These are phyloP conservation scores for Drosophila eugracilis DNA, from an alignment of 1,140 invertebrate species.

Conservation along the genomic window DNA sequence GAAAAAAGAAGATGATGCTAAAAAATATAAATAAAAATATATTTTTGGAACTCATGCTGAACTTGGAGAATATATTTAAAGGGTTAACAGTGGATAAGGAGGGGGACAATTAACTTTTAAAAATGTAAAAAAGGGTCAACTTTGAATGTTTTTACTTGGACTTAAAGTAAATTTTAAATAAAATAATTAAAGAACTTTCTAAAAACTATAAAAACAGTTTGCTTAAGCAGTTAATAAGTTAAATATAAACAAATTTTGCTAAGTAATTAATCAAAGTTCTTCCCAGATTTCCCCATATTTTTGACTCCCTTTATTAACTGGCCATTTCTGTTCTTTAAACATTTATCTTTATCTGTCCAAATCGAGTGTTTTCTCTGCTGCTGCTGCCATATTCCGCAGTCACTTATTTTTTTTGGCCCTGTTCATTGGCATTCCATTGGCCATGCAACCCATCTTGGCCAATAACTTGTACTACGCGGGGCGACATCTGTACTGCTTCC, in stretches of 20 bases:
- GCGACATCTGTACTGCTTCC: slow-evolving; percentile 78
- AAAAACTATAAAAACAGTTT: no score
- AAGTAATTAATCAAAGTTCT: no score
- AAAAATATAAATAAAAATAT: not conserved
- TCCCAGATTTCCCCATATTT: no score
- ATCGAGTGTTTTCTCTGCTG: not conserved
- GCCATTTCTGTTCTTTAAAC: not conserved
- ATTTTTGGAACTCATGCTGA: not conserved
- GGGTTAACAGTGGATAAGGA: no score
- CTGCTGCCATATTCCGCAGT: not conserved
- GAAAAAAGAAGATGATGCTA: no score
- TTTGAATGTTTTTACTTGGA: no score
- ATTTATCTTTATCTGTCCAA: slow-evolving; percentile 11
- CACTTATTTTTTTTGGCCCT: slow-evolving; percentile 3
- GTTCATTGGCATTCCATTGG: slow-evolving; percentile 36
- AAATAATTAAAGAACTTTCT: no score
- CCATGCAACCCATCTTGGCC: slow-evolving; percentile 14
- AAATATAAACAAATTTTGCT: not conserved
- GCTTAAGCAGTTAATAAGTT: not conserved
- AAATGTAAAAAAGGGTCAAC: no score
- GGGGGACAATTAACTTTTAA: no score
- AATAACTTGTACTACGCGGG: slow-evolving; percentile 63
- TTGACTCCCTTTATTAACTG: not conserved
- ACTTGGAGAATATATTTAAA: no score
- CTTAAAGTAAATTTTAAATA: no score